Evolutionary conservation across 2,888 invertebrate genomes (phyloP).

Genomic region (Tyria jacobaeae): DNA sequence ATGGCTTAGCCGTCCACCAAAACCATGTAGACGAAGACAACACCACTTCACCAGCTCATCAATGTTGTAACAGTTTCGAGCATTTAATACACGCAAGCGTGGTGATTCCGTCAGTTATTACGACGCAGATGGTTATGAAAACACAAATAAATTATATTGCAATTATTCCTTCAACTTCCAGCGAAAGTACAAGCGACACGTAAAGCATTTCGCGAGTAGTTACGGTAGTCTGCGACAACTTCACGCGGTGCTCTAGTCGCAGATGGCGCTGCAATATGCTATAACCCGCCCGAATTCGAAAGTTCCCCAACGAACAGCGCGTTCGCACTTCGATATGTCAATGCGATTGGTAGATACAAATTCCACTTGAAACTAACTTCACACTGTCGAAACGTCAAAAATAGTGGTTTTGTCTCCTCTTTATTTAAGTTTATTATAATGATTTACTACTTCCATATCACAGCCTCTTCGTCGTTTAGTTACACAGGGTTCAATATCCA

Average conservation of each 20-base stretch:
- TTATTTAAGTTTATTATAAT: conserved; percentile 51
- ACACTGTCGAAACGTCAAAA: conserved; percentile 74
- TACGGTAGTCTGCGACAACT: conserved; percentile 67
- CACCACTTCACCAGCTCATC: conserved; percentile 52
- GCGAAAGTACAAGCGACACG: conserved; percentile 81
- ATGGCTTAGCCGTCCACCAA: conserved; percentile 78
- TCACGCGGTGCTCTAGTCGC: conserved; percentile 62
- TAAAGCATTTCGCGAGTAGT: conserved; percentile 75
- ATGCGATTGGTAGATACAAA: conserved; percentile 58
- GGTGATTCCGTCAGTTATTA: conserved; percentile 21
- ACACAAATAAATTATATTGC: conserved; percentile 54
- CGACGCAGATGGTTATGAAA: conserved; percentile 37
- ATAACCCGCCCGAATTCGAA: conserved; percentile 55
- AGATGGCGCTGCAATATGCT: conserved; percentile 73
- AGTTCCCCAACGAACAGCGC: conserved; percentile 39
- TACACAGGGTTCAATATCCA: conserved; percentile 56
- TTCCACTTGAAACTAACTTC: conserved; percentile 71
- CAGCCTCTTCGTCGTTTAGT: conserved; percentile 65
- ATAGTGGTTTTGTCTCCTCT: conserved; percentile 58
- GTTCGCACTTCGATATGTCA: conserved; percentile 49
- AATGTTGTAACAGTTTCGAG: conserved; percentile 37
- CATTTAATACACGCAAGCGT: conserved; percentile 26
- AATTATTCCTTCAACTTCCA: conserved; percentile 65
- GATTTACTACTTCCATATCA: conserved; percentile 61
- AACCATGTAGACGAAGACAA: conserved; percentile 76